These are phyloP conservation scores for Stenchaetothrips biformis DNA, from an alignment of 2,888 invertebrate species.

Conservation along the genomic window DNA sequence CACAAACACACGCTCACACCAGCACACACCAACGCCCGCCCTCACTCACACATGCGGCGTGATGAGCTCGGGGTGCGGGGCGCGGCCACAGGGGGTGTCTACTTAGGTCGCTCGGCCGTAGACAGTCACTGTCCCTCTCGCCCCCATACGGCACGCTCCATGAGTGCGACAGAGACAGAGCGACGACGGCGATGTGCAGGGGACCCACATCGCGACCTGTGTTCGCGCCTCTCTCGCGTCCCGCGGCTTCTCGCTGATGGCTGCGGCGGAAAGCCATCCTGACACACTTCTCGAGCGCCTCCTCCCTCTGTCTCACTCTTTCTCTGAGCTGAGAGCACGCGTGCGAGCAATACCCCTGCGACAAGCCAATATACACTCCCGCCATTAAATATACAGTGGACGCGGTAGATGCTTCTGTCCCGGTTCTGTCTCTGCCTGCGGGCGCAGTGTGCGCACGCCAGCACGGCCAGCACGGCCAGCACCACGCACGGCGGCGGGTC, in stretches of 20 bases:
- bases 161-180: too few relatives aligned
- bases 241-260: too few relatives aligned
- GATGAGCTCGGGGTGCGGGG: not conserved
- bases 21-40: not conserved
- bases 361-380: not conserved
- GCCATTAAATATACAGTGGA: not conserved
- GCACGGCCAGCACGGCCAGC: not conserved
- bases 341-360: not conserved
- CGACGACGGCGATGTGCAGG: too few relatives aligned
- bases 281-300: not conserved
- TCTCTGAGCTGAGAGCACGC: not conserved
- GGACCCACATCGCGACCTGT: too few relatives aligned
- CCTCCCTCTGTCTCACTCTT: not conserved
- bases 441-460: not conserved
- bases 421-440: not conserved
- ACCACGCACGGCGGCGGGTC: too few relatives aligned
- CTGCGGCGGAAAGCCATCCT: not conserved
- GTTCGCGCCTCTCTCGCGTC: too few relatives aligned
- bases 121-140: too few relatives aligned
- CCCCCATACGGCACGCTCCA: too few relatives aligned
- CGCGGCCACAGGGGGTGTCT: not conserved
- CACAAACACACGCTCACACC: not conserved
- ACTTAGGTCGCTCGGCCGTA: not conserved
- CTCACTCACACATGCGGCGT: not conserved
- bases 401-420: too few relatives aligned